Conservation (phyloP, 2,888 invertebrate species). For the Nematopogon swammerdamellus region DNA sequence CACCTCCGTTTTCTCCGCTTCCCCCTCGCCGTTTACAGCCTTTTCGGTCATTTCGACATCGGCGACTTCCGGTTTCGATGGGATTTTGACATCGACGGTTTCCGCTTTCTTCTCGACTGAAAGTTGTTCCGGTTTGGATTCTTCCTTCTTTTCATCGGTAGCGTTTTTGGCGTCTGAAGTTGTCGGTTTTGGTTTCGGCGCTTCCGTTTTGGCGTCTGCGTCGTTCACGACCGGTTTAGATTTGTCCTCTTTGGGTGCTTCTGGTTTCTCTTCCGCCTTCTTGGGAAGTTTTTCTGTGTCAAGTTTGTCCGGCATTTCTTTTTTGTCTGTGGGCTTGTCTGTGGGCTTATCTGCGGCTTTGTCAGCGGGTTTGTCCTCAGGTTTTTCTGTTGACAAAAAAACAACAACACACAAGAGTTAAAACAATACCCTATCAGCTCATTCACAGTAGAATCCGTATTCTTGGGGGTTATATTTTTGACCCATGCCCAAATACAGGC, state of each 20-base stretch:
- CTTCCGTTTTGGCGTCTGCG: constrained; percentile 3
- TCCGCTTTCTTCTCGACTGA: too few species aligned
- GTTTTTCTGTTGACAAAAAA: too few species aligned
- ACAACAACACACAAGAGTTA: too few species aligned
- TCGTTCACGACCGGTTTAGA: constrained; percentile 17
- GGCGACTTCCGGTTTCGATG: constrained; percentile 12
- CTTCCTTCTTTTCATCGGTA: too few species aligned
- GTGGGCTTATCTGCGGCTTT: too few species aligned
- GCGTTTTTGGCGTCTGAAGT: constrained; percentile 13
- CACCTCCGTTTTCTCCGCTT: constrained; percentile 19
- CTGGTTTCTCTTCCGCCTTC: too few species aligned
- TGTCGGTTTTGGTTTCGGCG: constrained; percentile 7
- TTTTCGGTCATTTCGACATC: constrained; percentile 18
- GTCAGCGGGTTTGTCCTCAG: too few species aligned
- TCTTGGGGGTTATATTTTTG: too few species aligned
- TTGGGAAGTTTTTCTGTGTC: constrained; percentile 12
- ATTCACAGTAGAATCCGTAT: too few species aligned
- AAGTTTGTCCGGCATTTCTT: too few species aligned
- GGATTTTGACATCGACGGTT: not conserved
- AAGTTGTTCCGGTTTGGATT: constrained; percentile 26
- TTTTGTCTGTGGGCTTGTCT: constrained; percentile 12
- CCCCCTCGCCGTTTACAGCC: constrained; percentile 16
- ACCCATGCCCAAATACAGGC: too few species aligned
- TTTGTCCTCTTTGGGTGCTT: constrained; percentile 13
- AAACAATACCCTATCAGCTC: too few species aligned